Percentiles rank a stretch among this genome's conserved stretches.
These are phyloP conservation scores for Heliangelus exortis DNA, from an alignment of 2,797 vertebrate genomes.

Conservation along the genomic window DNA sequence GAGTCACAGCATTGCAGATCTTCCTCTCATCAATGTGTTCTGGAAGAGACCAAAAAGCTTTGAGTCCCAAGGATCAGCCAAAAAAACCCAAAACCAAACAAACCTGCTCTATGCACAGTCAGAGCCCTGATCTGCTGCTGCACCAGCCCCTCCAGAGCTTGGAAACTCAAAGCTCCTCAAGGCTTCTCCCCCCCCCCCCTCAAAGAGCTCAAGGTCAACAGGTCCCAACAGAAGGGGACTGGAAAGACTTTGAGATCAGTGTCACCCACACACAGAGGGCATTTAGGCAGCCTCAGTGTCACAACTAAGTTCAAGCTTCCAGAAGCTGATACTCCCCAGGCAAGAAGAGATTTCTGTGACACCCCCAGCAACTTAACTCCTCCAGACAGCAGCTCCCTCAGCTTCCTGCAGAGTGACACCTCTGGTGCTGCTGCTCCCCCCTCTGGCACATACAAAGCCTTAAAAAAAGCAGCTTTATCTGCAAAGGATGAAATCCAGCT, in stretches of 20 bases:
- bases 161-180: background rate
- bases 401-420: background rate
- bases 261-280: accelerated
- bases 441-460: background rate
- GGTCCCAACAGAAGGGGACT: background rate
- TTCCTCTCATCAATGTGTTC: slow-evolving; percentile 92
- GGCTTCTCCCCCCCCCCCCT: background rate
- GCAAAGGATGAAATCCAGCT: accelerated
- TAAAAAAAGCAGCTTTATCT: accelerated
- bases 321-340: background rate
- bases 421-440: background rate
- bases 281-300: background rate
- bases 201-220: too few relatives aligned
- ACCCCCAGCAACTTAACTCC: background rate
- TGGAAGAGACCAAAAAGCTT: slow-evolving; percentile 36
- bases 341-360: background rate
- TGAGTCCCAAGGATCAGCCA: background rate
- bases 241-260: background rate
- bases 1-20: slow-evolving; percentile 92
- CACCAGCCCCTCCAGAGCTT: background rate
- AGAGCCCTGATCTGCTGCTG: background rate
- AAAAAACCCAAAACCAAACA: too few relatives aligned
- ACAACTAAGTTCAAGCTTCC: background rate
- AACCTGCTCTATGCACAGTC: background rate
- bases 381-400: background rate